A percentile compares a stretch with the other conserved stretches of the same genome.
These are phyloP conservation scores for Oedothorax gibbosus DNA, from an alignment of 1,140 invertebrate genomes.

Conservation along the genomic window DNA sequence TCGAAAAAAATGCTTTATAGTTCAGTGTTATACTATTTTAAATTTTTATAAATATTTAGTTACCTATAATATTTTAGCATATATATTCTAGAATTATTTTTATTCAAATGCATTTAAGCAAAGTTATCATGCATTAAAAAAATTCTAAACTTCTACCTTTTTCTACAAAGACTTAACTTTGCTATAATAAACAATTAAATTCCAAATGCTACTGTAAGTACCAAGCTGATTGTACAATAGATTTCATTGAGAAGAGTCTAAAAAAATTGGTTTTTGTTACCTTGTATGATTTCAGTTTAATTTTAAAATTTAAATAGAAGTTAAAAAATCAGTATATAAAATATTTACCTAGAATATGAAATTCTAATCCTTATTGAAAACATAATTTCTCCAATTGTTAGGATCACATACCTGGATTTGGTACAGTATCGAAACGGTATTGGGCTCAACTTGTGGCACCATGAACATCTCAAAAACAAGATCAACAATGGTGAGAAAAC, in stretches of 20 bases:
- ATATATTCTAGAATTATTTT: too few species aligned
- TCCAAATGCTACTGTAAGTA: constrained; percentile 87
- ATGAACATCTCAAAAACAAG: constrained; percentile 16
- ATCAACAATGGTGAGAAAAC: neutral
- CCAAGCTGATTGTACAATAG: constrained; percentile 90
- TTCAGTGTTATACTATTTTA: neutral
- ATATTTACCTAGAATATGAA: constrained; percentile 81
- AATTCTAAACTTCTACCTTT: constrained; percentile 71
- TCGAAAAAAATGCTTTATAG: too few species aligned
- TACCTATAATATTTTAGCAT: too few species aligned
- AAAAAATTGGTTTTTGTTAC: constrained; percentile 69
- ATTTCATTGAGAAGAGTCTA: constrained; percentile 95
- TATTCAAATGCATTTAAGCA: too few species aligned
- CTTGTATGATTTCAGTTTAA: too few species aligned
- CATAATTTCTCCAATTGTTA: constrained; percentile 87
- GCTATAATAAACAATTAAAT: constrained; percentile 88
- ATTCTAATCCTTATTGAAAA: constrained; percentile 90
- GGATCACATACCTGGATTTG: constrained; percentile 87
- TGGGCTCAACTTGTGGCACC: constrained; percentile 22
- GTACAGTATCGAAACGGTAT: constrained; percentile 72
- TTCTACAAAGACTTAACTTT: constrained; percentile 75
- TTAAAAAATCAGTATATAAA: neutral
- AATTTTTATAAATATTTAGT: too few species aligned
- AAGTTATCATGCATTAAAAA: neutral
- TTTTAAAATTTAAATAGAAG: neutral